These are phyloP conservation scores for Channa striata DNA, from an alignment of 2,797 vertebrate genomes.

Conservation along the genomic window DNA sequence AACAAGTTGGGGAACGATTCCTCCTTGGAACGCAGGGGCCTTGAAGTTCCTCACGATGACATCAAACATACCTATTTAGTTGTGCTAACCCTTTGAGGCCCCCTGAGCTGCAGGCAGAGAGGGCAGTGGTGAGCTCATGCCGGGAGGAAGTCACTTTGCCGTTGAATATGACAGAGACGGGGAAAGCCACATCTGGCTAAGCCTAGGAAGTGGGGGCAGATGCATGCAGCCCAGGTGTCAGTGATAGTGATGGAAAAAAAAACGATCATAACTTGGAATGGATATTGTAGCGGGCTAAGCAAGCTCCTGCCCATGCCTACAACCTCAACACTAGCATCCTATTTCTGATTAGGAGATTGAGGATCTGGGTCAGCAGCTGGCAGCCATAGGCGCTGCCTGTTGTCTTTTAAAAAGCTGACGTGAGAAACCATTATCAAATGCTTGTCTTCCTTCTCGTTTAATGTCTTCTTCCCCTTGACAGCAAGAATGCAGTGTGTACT, in stretches of 20 bases:
- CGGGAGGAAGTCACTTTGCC: constrained; percentile 72
- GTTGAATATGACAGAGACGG: constrained; percentile 47
- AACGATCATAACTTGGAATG: constrained; percentile 45
- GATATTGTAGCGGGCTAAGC: constrained; percentile 25
- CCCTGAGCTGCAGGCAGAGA: constrained; percentile 60
- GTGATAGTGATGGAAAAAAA: constrained; percentile 75
- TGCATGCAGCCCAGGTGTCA: constrained; percentile 77
- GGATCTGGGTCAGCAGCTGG: constrained; percentile 71
- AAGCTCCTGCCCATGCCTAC: constrained; percentile 42
- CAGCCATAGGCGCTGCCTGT: constrained; percentile 49
- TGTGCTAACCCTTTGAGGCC: constrained; percentile 32
- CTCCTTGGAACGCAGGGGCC: constrained; percentile 53
- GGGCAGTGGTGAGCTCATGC: constrained; percentile 78
- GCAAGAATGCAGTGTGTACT: constrained; percentile 65
- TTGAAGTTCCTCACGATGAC: constrained; percentile 77
- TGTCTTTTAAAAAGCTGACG: constrained; percentile 54
- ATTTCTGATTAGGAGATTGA: constrained; percentile 41
- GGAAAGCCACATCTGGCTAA: constrained; percentile 77
- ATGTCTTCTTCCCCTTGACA: constrained; percentile 52
- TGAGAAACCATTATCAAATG: constrained; percentile 60
- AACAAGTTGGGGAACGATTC: constrained; percentile 61
- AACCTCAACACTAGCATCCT: constrained; percentile 67
- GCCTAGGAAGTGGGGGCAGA: constrained; percentile 71
- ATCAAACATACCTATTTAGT: constrained; percentile 69
- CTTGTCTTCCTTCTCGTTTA: constrained; percentile 71